A percentile compares a stretch with the other conserved stretches of the same genome.
phyloP scores from a whole-genome alignment of 2,113 vertebrate genomes.

The Theristicus caerulescens region DNA sequence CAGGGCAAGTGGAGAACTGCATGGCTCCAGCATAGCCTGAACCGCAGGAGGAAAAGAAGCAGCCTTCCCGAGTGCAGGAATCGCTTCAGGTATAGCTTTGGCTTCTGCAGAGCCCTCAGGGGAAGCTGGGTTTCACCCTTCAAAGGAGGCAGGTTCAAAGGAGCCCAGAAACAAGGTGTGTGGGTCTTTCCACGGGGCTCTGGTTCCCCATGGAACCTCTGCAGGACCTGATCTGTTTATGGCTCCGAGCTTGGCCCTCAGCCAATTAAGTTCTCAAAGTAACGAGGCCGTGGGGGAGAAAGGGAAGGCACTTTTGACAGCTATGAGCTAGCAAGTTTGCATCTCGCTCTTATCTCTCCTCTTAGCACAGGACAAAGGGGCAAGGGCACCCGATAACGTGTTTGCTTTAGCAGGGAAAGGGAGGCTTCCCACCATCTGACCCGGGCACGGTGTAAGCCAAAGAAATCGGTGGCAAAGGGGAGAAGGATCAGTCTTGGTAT shows the following conservation, averaged over 20 bases:
- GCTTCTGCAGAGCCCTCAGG: not conserved
- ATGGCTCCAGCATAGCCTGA: not conserved
- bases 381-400: not conserved
- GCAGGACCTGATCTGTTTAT: not conserved
- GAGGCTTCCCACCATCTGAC: not conserved
- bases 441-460: not conserved
- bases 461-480: not conserved
- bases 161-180: not conserved
- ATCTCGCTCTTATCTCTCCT: slow-evolving; percentile 17
- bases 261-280: not conserved
- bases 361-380: slow-evolving; percentile 17
- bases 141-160: not conserved
- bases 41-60: not conserved
- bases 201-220: not conserved
- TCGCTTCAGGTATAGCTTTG: not conserved
- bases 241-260: not conserved
- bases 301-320: not conserved
- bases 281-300: not conserved
- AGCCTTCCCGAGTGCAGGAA: not conserved
- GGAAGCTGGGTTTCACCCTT: not conserved
- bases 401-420: slow-evolving; percentile 36
- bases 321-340: not conserved
- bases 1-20: not conserved
- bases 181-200: not conserved
- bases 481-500: not conserved